Percentiles rank a stretch among this genome's conserved stretches.
Conservation (phyloP, 2,113 vertebrate species). For the Aythya baeri region DNA sequence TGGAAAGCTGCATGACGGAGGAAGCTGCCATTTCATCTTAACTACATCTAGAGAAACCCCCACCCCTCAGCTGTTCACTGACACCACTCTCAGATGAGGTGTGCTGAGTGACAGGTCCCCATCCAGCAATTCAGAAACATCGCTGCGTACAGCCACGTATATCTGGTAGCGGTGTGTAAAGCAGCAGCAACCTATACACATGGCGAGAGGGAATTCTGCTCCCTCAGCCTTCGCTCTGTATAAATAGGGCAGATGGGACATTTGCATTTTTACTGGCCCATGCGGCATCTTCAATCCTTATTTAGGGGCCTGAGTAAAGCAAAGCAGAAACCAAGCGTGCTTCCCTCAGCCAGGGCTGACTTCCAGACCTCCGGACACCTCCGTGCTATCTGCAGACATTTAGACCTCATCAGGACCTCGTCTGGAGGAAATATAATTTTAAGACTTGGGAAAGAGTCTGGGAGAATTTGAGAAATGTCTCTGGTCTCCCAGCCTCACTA, state of each 20-base stretch:
- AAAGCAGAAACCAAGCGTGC: neutral
- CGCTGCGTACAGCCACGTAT: accelerated
- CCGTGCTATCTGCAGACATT: neutral
- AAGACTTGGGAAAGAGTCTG: neutral
- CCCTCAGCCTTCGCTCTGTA: neutral
- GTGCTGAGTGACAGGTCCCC: neutral
- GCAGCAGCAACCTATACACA: neutral
- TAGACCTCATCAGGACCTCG: neutral
- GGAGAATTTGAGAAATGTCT: neutral
- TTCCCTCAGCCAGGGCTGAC: neutral
- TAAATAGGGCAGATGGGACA: neutral
- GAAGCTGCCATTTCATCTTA: neutral
- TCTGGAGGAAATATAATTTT: neutral
- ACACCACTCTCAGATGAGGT: neutral
- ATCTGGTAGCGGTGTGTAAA: neutral
- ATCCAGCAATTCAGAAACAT: neutral
- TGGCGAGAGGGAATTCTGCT: neutral
- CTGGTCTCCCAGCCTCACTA: neutral
- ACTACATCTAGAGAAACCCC: neutral
- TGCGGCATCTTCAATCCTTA: neutral
- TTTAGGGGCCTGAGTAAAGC: neutral
- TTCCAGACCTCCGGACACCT: neutral
- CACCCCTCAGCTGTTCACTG: accelerated
- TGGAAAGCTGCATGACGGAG: neutral
- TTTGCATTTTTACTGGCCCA: neutral